Evolutionary conservation across 2,797 vertebrate species (phyloP), one percentile per base, ranked within the genome.

Genomic region (Borostomias antarcticus): DNA sequence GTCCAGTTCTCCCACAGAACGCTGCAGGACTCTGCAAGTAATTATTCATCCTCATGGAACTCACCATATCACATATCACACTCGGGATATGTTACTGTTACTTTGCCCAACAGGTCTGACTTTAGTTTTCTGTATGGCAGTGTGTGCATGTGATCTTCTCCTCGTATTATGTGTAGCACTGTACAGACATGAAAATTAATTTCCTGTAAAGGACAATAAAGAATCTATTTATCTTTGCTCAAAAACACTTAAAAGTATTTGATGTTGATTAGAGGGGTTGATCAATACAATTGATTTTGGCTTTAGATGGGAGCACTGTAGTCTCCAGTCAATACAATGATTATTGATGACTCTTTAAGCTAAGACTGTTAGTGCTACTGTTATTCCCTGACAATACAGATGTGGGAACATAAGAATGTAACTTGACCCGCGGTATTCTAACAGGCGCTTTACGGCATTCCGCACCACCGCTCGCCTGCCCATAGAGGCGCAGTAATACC

Each of bases 251-350:
- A 45, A 15, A 17, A 15, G n/a, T 17, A 45, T 45, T 17, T 45
- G 1, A 45, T 45, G 21, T 51, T 51, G 5, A 51, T 51, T 51
- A 11, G 23, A 45, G 40, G 1, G 58, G 13, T 40, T 45, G 45
- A 13, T 47, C 15, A 11, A 57, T 30, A 9, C 57, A 64, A 63
- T 6, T 13, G 25, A 19, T 17, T 30, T 56, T 15, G 21, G 2
- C 4, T 17, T 4, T 10, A 17, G 2, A 53, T 29, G 30, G 11
- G 13, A 58, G 58, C 15, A 48, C 40, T 57, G 21, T 28, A 50
- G 21, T 63, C 17, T 53, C 45, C 56, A n/a, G 21, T 65, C 62
- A 58, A 32, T 65, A 19, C 25, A 58, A 43, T 45, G 26, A 63
- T 52, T 45, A 59, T 33, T 11, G 30, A 19, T 45, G n/a, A 45